Conservation (phyloP, 1,140 invertebrate genomes). For the Drosophila subobscura region DNA sequence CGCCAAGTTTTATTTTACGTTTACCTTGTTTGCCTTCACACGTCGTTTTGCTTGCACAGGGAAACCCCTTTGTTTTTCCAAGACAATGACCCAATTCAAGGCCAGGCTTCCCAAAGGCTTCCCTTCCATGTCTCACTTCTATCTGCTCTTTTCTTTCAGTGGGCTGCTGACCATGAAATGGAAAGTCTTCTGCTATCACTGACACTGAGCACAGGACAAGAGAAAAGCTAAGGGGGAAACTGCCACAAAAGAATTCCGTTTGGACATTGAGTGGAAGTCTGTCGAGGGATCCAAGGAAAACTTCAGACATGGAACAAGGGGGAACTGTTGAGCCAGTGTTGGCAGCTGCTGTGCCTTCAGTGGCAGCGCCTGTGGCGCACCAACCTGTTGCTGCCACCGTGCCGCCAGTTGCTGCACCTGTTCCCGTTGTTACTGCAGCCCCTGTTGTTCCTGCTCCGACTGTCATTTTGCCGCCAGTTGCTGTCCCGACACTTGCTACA, state of each 20-base stretch:
- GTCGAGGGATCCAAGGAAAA: no score
- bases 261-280: background rate
- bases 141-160: constrained; percentile 10
- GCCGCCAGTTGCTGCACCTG: background rate
- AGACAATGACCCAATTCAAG: constrained; percentile 41
- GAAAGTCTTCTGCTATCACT: background rate
- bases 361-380: background rate
- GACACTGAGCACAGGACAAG: background rate
- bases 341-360: constrained; percentile 3
- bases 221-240: background rate
- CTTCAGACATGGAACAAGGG: constrained; percentile 15
- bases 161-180: constrained; percentile 7
- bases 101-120: constrained; percentile 25
- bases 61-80: background rate
- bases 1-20: background rate
- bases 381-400: background rate
- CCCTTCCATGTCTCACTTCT: background rate
- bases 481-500: background rate
- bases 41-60: background rate
- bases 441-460: background rate
- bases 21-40: background rate
- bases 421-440: background rate
- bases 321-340: constrained; percentile 2
- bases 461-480: background rate
- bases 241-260: background rate